These are phyloP conservation scores for Hyppa rectilinea DNA, from an alignment of 2,888 invertebrate genomes.

Conservation along the genomic window DNA sequence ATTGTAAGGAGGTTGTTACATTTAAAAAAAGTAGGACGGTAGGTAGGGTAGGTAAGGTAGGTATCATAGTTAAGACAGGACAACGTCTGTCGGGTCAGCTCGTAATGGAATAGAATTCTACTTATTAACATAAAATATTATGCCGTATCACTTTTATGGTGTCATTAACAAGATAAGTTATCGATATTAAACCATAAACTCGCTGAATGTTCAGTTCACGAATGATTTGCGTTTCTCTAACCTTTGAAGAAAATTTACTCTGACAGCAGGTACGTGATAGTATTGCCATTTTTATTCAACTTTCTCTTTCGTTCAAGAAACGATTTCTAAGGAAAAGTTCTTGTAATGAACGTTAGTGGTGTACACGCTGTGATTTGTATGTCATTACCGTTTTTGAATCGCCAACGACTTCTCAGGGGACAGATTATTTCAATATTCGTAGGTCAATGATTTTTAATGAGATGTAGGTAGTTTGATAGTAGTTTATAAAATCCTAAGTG, in stretches of 20 bases:
- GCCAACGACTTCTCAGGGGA: slow-evolving; percentile 3
- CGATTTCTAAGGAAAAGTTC: slow-evolving; percentile 54
- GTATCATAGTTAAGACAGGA: no score
- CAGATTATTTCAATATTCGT: not conserved
- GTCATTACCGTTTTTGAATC: slow-evolving; percentile 38
- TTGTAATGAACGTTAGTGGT: slow-evolving; percentile 23
- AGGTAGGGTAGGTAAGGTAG: no score
- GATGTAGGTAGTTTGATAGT: slow-evolving; percentile 3
- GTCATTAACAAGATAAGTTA: slow-evolving; percentile 37
- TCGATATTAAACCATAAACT: slow-evolving; percentile 25
- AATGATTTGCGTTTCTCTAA: slow-evolving; percentile 43
- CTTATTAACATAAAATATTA: not conserved
- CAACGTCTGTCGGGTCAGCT: no score
- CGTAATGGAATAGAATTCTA: slow-evolving; percentile 1
- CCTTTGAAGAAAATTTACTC: slow-evolving; percentile 40
- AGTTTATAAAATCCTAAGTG: slow-evolving; percentile 9
- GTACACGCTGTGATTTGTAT: slow-evolving; percentile 35
- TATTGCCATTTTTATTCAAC: slow-evolving; percentile 45
- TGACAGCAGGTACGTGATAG: slow-evolving; percentile 28
- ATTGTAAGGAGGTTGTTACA: no score
- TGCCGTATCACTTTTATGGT: slow-evolving; percentile 4
- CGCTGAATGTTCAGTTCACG: slow-evolving; percentile 14
- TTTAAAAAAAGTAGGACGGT: no score
- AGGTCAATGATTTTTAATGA: slow-evolving; percentile 40
- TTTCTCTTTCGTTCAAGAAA: slow-evolving; percentile 57